Base-by-base conservation (phyloP, 2,888 invertebrate species). In the Ophion ellenae region DNA sequence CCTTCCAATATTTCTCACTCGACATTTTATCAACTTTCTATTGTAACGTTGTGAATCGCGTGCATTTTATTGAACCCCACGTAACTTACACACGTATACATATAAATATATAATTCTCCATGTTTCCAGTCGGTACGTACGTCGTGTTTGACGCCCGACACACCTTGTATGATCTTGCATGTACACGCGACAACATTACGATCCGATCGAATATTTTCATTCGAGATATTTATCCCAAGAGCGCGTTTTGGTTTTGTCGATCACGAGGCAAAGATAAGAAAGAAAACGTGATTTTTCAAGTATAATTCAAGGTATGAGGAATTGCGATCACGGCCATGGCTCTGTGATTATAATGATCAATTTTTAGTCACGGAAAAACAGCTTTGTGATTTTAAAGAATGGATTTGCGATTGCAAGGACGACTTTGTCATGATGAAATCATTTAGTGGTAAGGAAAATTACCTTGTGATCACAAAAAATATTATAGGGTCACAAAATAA, bases 1-100 rank as follows among this genome's bases (percentile, higher is more conserved):
- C 92, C 92, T 92, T 92, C 90, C 90, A 89, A 89, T 40, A 64
- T 11, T 32, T 17, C 67, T 74, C 89, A 91, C 89, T 89, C 85
- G 85, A 88, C 79, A 87, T 89, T 86, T 53, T 53, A 53, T 85
- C 79, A 47, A 74, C 47, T 78, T 76, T 86, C 63, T 66, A 74
- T n/a, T 20, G 20, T 77, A n/a, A 71, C 36, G 53, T 70, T 28
- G 57, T 32, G 20, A n/a, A 10, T n/a, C 17, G 53, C 32, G 24
- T 9, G 14, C 53, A 32, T 32, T 28, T 45, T 24, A 47, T 47
- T 24, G 47, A 0, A 53, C 20, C 47, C 32, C 53, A 53, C 53
- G 53, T 17, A 17, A 53, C 53, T 0, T 14, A 14, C 53, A 53
- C 53, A 53, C 4, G 11, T 14, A 53, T 11, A 53, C 53, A 17